phyloP scores from a whole-genome alignment of 2,113 vertebrate species.

The Etheostoma cragini region DNA sequence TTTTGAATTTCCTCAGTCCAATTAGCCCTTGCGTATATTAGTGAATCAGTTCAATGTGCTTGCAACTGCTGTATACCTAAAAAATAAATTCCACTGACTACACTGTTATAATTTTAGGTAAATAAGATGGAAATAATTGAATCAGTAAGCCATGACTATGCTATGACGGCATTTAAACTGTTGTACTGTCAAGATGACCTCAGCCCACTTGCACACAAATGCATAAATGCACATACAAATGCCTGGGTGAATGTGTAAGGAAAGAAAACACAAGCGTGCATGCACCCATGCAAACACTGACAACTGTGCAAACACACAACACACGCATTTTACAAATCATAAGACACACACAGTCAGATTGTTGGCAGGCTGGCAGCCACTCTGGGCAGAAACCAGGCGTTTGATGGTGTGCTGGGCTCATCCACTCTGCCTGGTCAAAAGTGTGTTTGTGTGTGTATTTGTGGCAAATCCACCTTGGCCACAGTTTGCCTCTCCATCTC shows the following conservation, averaged over 20 bases:
- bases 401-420: conserved; percentile 71
- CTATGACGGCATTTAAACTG: not conserved
- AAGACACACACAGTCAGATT: conserved; percentile 33
- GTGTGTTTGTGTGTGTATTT: conserved; percentile 42
- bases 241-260: not conserved
- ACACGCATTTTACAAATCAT: conserved; percentile 53
- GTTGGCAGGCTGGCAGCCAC: conserved; percentile 56
- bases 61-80: not conserved
- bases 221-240: conserved; percentile 10
- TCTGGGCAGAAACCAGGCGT: conserved; percentile 72
- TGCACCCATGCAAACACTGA: conserved; percentile 32
- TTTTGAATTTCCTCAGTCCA: not conserved
- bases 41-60: not conserved
- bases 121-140: conserved; percentile 5
- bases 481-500: conserved; percentile 80
- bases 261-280: conserved; percentile 9
- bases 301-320: conserved; percentile 48
- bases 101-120: not conserved
- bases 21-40: conserved; percentile 11
- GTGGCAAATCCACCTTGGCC: conserved; percentile 79
- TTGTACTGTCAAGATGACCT: not conserved
- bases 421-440: conserved; percentile 62
- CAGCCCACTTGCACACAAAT: not conserved
- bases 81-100: not conserved
- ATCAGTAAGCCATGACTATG: not conserved